Percentiles rank a stretch among this genome's conserved stretches.
phyloP scores from a whole-genome alignment of 2,888 invertebrate genomes.

The Hipparchia semele region DNA sequence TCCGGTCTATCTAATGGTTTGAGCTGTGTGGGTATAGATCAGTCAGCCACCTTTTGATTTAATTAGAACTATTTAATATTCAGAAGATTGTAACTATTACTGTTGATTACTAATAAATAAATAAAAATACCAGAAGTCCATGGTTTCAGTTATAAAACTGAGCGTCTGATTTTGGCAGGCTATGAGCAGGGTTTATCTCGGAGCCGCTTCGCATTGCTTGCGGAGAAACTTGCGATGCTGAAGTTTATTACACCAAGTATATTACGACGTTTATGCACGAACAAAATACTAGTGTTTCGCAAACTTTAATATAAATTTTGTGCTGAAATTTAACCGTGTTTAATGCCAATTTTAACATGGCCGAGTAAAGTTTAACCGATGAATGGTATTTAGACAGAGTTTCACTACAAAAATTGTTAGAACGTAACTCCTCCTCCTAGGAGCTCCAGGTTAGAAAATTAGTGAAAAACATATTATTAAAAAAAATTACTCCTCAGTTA shows the following conservation, averaged over 20 bases:
- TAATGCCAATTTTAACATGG: not conserved
- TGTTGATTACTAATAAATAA: not conserved
- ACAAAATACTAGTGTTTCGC: conserved; percentile 5
- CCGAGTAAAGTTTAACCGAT: too few species aligned
- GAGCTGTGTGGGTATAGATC: too few species aligned
- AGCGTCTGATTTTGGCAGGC: conserved; percentile 40
- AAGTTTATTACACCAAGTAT: conserved; percentile 30
- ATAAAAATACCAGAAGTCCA: not conserved
- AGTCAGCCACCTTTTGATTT: too few species aligned
- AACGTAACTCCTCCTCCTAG: too few species aligned
- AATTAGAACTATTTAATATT: too few species aligned
- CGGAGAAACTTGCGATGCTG: conserved; percentile 32
- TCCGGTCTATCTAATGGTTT: too few species aligned
- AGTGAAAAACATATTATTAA: too few species aligned
- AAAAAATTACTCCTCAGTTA: too few species aligned
- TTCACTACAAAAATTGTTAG: too few species aligned
- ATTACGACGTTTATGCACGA: conserved; percentile 19
- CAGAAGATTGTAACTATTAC: too few species aligned
- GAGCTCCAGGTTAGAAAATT: too few species aligned
- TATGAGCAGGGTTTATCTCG: conserved; percentile 38
- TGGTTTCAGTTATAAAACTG: conserved; percentile 24
- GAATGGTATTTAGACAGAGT: too few species aligned
- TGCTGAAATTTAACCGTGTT: not conserved
- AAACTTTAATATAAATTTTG: conserved; percentile 2
- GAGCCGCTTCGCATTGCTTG: conserved; percentile 35